phyloP scores from a whole-genome alignment of 2,113 vertebrate species.

The Recurvirostra avosetta region DNA sequence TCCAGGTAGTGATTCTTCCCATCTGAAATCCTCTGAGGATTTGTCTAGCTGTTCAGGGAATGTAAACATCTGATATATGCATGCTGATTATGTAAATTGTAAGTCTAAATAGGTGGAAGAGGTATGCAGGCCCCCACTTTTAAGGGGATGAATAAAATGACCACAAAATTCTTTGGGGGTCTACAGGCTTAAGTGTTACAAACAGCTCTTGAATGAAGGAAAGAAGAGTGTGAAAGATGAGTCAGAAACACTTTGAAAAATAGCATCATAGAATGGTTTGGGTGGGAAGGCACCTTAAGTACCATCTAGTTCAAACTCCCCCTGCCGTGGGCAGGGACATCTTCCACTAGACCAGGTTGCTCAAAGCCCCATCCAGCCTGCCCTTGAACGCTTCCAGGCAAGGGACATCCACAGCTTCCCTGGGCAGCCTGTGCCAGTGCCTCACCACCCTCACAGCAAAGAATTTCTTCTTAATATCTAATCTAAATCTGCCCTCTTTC shows the following conservation, averaged over 20 bases:
- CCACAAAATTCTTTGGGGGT: neutral
- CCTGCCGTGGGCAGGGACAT: neutral
- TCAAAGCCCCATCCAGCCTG: neutral
- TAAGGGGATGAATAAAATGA: neutral
- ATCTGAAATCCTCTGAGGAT: neutral
- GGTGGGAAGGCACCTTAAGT: neutral
- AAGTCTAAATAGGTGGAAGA: neutral
- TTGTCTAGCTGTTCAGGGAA: neutral
- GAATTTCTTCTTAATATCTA: neutral
- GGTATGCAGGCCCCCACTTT: neutral
- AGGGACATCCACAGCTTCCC: neutral
- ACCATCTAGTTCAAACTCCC: neutral
- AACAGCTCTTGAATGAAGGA: neutral
- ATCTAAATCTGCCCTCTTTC: neutral
- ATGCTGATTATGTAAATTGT: neutral
- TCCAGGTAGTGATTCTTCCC: neutral
- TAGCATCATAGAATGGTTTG: neutral
- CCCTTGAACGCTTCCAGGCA: neutral
- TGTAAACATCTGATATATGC: neutral
- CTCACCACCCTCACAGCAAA: neutral
- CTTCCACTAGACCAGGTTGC: neutral
- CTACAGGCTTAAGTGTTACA: neutral
- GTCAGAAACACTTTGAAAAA: neutral
- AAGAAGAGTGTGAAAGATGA: neutral
- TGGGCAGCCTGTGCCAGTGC: neutral